phyloP scores from a whole-genome alignment of 2,797 vertebrate genomes.

The Alfaro cultratus region DNA sequence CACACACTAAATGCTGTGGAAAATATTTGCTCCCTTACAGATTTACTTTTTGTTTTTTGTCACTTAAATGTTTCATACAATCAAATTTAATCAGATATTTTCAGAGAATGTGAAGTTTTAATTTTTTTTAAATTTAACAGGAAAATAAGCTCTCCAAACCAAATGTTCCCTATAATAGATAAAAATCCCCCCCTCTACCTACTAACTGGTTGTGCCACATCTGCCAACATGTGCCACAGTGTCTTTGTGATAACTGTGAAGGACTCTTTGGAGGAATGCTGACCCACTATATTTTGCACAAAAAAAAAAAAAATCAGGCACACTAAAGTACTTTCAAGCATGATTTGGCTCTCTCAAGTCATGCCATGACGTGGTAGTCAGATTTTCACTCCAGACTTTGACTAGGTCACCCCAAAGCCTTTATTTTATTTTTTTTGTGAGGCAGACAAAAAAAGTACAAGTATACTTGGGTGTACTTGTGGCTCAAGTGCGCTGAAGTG shows the following conservation, averaged over 20 bases:
- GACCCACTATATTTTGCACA: background rate
- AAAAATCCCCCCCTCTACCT: background rate
- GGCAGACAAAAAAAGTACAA: background rate
- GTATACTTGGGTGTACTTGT: background rate
- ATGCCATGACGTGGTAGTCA: background rate
- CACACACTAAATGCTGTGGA: background rate
- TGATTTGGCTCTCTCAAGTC: background rate
- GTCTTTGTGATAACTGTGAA: background rate
- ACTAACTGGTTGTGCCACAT: background rate
- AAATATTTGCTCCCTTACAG: background rate
- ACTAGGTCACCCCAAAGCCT: background rate
- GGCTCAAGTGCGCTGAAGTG: too few relatives aligned
- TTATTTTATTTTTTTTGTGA: background rate
- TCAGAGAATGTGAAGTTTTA: background rate
- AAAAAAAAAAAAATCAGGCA: background rate
- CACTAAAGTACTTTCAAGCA: background rate
- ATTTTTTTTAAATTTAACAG: background rate
- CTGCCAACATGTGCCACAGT: background rate
- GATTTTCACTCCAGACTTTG: background rate
- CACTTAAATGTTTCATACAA: background rate
- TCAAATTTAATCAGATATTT: background rate
- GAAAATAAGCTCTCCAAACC: background rate
- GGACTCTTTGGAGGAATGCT: background rate
- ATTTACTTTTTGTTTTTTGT: background rate
- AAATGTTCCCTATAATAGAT: background rate